phyloP scores from a whole-genome alignment of 2,888 invertebrate genomes.

The Shargacucullia verbasci region DNA sequence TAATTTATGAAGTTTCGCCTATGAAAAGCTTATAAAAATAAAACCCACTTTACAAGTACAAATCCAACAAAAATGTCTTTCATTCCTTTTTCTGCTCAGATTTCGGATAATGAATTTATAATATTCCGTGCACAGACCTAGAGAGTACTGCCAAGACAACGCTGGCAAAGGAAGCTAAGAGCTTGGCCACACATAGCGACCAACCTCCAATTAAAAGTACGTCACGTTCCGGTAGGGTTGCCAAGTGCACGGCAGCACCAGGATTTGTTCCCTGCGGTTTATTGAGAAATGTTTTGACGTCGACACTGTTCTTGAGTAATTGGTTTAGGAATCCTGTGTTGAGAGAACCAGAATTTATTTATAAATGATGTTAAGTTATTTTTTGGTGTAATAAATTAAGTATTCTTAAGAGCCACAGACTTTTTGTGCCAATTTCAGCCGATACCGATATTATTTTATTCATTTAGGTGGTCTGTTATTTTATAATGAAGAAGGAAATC shows the following conservation, averaged over 20 bases:
- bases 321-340: constrained; percentile 9
- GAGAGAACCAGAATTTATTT: no score
- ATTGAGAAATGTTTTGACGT: constrained; percentile 47
- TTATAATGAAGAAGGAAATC: no score
- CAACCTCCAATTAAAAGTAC: constrained; percentile 77
- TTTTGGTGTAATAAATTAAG: no score
- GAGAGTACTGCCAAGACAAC: constrained; percentile 75
- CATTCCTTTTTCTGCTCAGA: constrained; percentile 64
- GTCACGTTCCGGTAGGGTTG: constrained; percentile 60
- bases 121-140: constrained; percentile 74
- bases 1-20: no score
- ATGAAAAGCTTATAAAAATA: no score
- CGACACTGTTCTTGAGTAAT: constrained; percentile 5
- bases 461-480: no score
- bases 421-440: no score
- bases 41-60: neutral
- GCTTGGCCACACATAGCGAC: constrained; percentile 64
- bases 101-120: constrained; percentile 73
- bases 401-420: no score
- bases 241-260: constrained; percentile 45
- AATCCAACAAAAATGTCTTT: constrained; percentile 30
- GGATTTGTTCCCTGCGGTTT: constrained; percentile 34
- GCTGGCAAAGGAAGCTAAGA: constrained; percentile 61
- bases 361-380: no score
- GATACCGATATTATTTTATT: no score